Conservation (phyloP, 2,888 invertebrate species). For the Lochmaea capreae region DNA sequence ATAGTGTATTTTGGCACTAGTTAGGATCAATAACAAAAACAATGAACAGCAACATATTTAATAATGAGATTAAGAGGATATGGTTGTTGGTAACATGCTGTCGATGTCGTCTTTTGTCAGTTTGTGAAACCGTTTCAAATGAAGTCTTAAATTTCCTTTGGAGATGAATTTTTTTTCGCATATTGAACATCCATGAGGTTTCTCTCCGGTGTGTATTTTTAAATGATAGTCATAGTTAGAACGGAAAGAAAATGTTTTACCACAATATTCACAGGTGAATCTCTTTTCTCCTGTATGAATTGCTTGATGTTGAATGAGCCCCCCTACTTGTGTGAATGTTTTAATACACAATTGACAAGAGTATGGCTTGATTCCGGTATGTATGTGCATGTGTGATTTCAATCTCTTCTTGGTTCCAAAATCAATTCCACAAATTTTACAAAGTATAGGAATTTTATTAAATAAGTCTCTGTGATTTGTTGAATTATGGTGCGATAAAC, state of each 20-base stretch:
- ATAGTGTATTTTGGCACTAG: too few relatives aligned
- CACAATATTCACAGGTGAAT: conserved; percentile 55
- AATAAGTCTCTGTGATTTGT: conserved; percentile 48
- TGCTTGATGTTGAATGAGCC: conserved; percentile 51
- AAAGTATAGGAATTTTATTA: conserved; percentile 64
- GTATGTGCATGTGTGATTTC: conserved; percentile 48
- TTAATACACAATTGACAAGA: conserved; percentile 44
- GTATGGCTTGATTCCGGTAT: conserved; percentile 47
- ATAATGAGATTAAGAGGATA: too few relatives aligned
- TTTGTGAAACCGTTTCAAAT: conserved; percentile 14
- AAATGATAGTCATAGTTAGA: conserved; percentile 66
- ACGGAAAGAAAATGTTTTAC: conserved; percentile 59
- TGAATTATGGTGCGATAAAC: conserved; percentile 56
- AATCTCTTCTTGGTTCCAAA: conserved; percentile 43
- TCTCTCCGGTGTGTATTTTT: conserved; percentile 67
- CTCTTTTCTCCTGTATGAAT: conserved; percentile 60
- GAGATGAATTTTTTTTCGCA: conserved; percentile 49
- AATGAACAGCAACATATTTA: too few relatives aligned
- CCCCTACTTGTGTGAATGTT: conserved; percentile 41
- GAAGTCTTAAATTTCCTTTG: conserved; percentile 58
- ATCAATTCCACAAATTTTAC: conserved; percentile 63
- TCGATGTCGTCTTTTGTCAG: too few relatives aligned
- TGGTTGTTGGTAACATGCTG: too few relatives aligned
- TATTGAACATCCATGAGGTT: conserved; percentile 32
- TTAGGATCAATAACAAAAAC: too few relatives aligned